Evolutionary conservation across 2,113 vertebrate species (phyloP).

Genomic region (Meleagris gallopavo): DNA sequence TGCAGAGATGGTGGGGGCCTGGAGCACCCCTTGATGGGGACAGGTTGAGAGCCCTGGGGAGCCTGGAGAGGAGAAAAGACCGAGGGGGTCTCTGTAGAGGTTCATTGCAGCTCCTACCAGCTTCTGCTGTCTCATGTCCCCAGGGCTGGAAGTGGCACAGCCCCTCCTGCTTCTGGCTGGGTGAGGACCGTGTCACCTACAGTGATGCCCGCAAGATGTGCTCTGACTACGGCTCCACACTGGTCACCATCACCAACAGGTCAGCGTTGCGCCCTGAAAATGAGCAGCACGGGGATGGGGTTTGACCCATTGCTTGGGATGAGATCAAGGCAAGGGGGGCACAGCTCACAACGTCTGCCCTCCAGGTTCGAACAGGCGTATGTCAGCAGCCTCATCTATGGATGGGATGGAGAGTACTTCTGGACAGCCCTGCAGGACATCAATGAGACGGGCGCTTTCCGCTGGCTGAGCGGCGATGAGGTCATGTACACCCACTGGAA

Average conservation of each 20-base stretch:
- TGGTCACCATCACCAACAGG: constrained; percentile 93
- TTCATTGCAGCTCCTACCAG: background rate
- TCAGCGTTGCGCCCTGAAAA: background rate
- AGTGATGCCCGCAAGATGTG: constrained; percentile 86
- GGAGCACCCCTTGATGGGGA: too few relatives aligned
- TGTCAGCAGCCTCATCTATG: constrained; percentile 90
- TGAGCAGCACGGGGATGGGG: fast-evolving
- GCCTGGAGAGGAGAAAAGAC: too few relatives aligned
- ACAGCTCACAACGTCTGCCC: fast-evolving
- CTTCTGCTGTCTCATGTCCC: background rate
- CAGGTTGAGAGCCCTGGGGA: too few relatives aligned
- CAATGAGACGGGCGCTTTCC: constrained; percentile 82
- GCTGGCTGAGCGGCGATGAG: constrained; percentile 89
- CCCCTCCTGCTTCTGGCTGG: constrained; percentile 93
- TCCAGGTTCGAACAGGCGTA: constrained; percentile 95
- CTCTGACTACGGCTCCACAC: constrained; percentile 77
- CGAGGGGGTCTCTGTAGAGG: background rate
- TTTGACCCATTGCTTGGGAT: background rate
- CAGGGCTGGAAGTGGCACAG: constrained; percentile 98
- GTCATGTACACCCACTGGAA: constrained; percentile 96
- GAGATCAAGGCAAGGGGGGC: fast-evolving
- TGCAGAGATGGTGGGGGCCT: too few relatives aligned
- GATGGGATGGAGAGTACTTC: constrained; percentile 86
- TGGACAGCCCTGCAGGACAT: constrained; percentile 91
- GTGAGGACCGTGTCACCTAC: constrained; percentile 86